Percentiles rank a stretch among this genome's conserved stretches.
phyloP scores from a whole-genome alignment of 2,113 vertebrate species.

The Prunella himalayana region DNA sequence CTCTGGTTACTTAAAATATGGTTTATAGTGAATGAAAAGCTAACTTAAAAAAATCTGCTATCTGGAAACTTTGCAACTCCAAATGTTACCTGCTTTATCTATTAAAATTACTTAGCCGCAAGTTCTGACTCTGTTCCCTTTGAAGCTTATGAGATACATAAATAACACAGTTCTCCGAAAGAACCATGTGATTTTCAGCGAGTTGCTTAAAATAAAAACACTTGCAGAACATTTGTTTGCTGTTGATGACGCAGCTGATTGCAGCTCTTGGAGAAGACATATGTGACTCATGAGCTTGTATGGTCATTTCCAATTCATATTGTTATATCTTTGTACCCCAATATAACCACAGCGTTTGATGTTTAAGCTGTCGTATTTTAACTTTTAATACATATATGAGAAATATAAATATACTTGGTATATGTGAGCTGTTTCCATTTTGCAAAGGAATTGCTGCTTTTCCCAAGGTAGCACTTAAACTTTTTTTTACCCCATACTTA shows the following conservation, averaged over 20 bases:
- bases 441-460: slow-evolving; percentile 5
- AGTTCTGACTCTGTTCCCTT: slow-evolving; percentile 15
- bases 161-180: neutral
- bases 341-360: neutral
- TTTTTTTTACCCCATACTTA: neutral
- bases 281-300: neutral
- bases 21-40: neutral
- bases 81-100: neutral
- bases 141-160: slow-evolving; percentile 36
- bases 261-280: neutral
- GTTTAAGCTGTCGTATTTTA: neutral
- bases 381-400: neutral
- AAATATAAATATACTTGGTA: neutral
- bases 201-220: slow-evolving; percentile 44
- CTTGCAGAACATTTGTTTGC: slow-evolving; percentile 17
- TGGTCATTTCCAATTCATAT: neutral
- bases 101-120: neutral
- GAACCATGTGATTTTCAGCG: neutral
- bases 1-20: neutral
- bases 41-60: neutral
- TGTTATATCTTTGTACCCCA: neutral
- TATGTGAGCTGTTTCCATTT: neutral
- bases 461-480: neutral
- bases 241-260: neutral
- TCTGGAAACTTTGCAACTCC: neutral